A percentile compares a stretch with the other conserved stretches of the same genome.
Evolutionary conservation across 2,113 vertebrate genomes (phyloP).

Genomic region (Phoxinus phoxinus): DNA sequence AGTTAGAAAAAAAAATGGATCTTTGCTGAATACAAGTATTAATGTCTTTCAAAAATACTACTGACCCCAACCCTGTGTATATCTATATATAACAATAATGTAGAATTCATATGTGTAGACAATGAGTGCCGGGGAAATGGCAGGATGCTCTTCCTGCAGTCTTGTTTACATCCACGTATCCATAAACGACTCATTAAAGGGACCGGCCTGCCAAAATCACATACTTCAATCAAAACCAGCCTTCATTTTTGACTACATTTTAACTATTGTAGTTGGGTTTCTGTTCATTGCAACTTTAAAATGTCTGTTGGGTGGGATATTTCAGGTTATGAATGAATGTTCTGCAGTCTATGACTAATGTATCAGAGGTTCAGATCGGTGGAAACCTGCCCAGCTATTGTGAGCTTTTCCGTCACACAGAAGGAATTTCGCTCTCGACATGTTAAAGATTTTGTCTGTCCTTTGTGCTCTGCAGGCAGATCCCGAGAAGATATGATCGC

Average conservation of each 20-base stretch:
- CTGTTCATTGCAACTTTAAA: background rate
- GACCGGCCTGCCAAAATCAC: background rate
- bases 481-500: background rate
- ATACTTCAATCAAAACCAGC: background rate
- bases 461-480: background rate
- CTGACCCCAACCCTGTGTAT: background rate
- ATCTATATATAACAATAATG: conserved; percentile 1
- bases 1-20: background rate
- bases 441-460: background rate
- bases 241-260: background rate
- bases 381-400: conserved; percentile 8
- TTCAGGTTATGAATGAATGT: background rate
- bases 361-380: conserved; percentile 5
- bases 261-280: background rate
- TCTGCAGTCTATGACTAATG: background rate
- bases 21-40: background rate
- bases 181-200: conserved; percentile 11
- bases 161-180: background rate
- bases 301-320: background rate
- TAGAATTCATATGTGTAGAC: background rate
- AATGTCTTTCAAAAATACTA: background rate
- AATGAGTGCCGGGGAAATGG: background rate
- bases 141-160: conserved; percentile 36
- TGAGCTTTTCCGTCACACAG: background rate
- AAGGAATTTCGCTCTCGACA: conserved; percentile 9